These are phyloP conservation scores for Stomatorhinus walkeri DNA, from an alignment of 2,797 vertebrate genomes.

Conservation along the genomic window DNA sequence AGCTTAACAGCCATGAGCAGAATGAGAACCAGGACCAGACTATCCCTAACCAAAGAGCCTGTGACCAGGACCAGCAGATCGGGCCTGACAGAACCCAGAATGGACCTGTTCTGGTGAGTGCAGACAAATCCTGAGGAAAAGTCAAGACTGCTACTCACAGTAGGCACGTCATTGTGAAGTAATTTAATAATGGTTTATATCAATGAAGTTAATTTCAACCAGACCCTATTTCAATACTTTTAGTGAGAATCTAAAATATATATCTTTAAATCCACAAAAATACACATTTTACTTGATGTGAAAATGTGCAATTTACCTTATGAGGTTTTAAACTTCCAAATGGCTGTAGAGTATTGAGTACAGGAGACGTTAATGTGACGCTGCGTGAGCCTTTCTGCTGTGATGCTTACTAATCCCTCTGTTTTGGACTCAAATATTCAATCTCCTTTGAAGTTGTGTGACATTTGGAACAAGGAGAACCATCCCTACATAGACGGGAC, in stretches of 20 bases:
- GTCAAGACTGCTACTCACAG: background rate
- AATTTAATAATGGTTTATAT: background rate
- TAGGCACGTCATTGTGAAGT: background rate
- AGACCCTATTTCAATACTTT: background rate
- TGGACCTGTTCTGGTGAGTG: slow-evolving; percentile 51
- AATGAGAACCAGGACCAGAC: slow-evolving; percentile 63
- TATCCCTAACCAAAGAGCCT: slow-evolving; percentile 55
- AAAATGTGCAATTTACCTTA: background rate
- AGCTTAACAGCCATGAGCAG: slow-evolving; percentile 29
- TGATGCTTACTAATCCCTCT: slow-evolving; percentile 23
- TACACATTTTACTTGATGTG: background rate
- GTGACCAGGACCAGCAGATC: slow-evolving; percentile 49
- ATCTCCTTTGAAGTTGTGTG: slow-evolving; percentile 70
- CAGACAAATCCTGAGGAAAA: background rate
- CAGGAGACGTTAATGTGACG: background rate
- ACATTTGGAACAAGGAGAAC: slow-evolving; percentile 78
- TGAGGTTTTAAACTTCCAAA: background rate
- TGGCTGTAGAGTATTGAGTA: background rate
- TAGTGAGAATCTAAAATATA: background rate
- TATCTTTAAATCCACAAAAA: background rate
- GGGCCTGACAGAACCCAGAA: slow-evolving; percentile 51
- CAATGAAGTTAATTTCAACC: background rate
- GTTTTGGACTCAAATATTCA: slow-evolving; percentile 63
- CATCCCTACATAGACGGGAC: slow-evolving; percentile 83
- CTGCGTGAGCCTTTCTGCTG: background rate